Conservation (phyloP, 2,113 vertebrate genomes). For the Brachyistius frenatus region DNA sequence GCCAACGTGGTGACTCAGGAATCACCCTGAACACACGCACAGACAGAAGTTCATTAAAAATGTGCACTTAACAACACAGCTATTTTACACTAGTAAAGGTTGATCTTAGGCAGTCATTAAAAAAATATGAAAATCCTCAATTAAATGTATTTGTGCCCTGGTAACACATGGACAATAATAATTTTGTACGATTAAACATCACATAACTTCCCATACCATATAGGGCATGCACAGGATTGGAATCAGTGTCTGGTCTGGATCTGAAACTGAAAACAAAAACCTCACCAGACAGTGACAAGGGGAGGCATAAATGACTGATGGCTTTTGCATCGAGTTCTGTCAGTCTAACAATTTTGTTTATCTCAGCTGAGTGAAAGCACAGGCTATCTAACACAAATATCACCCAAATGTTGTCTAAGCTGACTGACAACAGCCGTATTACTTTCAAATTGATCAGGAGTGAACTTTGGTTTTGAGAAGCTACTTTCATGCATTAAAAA, state of each 20-base stretch:
- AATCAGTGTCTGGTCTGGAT: no score
- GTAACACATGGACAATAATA: background rate
- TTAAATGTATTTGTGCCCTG: no score
- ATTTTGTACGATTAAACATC: background rate
- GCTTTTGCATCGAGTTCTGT: no score
- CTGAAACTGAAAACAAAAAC: background rate
- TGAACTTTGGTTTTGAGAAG: background rate
- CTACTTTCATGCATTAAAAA: background rate
- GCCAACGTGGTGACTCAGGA: constrained; percentile 75
- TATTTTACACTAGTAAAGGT: background rate
- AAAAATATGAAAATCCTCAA: background rate
- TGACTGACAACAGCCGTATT: background rate
- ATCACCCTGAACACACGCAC: constrained; percentile 58
- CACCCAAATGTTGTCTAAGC: background rate
- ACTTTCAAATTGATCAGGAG: background rate
- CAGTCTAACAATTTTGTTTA: background rate
- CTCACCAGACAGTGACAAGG: background rate
- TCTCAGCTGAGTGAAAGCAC: no score
- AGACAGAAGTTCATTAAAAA: background rate
- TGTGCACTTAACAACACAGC: background rate
- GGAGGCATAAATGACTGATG: background rate
- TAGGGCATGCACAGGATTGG: no score
- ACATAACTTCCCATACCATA: no score
- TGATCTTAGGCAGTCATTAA: background rate
- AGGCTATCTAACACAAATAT: background rate